Evolutionary conservation across 1,140 invertebrate genomes (phyloP), one percentile per base, ranked within the genome.

Genomic region (Ectropis grisescens): DNA sequence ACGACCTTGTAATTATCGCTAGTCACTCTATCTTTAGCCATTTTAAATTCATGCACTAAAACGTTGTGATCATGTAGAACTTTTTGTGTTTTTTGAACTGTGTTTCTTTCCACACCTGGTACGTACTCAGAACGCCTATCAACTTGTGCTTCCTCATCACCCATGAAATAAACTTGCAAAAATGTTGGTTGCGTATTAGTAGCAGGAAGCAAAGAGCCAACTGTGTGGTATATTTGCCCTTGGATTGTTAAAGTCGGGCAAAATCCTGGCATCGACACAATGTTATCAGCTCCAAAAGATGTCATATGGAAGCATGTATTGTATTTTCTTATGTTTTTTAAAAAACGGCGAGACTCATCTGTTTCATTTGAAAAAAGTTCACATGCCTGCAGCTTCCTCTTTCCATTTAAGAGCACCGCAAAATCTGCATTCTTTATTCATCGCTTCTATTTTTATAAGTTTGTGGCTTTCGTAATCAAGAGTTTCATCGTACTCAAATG

Each of bases 281-380:
- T 37, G 37, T 32, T 38, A 47, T 47, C 40, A 28, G 40, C 36
- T 33, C 43, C 37, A 46, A 46, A 46, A 40, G 37, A 45, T 35
- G 42, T 39, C 42, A 45, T 39, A 35, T 43, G 36, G 29, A 45
- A 45, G 29, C 46, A 43, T 43, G 33, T 41, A 47, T 47, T 47
- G 45, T 41, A 41, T 47, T 46, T 45, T 37, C 29, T 39, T 41
- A 42, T 42, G 29, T 39, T 38, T 38, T 39, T 42, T 39, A 47
- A 29, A 41, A 47, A 47, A 38, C 35, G 46, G 32, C 46, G 46
- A 36, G 46, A 48, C 36, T 48, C 24, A 26, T 26, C 24, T 7
- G 48, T 57, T 41, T 57, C 53, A 44, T 38, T 33, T 23, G 33
- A 56, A 43, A 51, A 43, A 37, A 56, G 36, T 47, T 41, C 43